phyloP scores from a whole-genome alignment of 2,113 vertebrate species.

The Irena cyanogastra region DNA sequence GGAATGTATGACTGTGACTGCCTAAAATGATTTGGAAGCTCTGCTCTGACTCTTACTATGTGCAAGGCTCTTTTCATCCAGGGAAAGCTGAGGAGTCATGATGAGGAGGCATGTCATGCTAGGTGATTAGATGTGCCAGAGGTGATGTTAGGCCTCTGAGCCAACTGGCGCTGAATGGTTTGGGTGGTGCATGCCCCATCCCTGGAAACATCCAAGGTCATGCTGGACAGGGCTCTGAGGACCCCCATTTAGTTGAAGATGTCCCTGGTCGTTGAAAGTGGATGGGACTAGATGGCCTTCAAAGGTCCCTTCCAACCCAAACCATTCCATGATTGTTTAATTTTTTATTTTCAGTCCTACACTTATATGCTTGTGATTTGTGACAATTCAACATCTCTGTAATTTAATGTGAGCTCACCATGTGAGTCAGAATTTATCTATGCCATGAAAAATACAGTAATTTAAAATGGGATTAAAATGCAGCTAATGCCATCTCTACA shows the following conservation, averaged over 20 bases:
- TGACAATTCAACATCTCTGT: not conserved
- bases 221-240: not conserved
- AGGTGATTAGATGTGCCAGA: not conserved
- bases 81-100: not conserved
- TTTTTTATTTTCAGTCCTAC: not conserved
- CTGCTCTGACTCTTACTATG: not conserved
- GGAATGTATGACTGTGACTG: not conserved
- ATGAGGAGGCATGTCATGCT: not conserved
- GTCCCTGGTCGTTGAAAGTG: not conserved
- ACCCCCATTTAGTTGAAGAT: not conserved
- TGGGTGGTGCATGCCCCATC: not conserved
- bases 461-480: not conserved
- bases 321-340: not conserved
- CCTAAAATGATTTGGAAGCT: not conserved
- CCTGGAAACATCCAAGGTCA: not conserved
- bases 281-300: not conserved
- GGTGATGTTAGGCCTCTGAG: rapidly evolving
- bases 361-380: not conserved
- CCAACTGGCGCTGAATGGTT: not conserved
- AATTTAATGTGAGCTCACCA: not conserved
- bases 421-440: not conserved
- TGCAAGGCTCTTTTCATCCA: not conserved
- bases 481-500: not conserved
- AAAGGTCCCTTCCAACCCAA: not conserved
- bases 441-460: not conserved